A percentile compares a stretch with the other conserved stretches of the same genome.
phyloP scores from a whole-genome alignment of 2,797 vertebrate genomes.

The Austrolebias charrua region DNA sequence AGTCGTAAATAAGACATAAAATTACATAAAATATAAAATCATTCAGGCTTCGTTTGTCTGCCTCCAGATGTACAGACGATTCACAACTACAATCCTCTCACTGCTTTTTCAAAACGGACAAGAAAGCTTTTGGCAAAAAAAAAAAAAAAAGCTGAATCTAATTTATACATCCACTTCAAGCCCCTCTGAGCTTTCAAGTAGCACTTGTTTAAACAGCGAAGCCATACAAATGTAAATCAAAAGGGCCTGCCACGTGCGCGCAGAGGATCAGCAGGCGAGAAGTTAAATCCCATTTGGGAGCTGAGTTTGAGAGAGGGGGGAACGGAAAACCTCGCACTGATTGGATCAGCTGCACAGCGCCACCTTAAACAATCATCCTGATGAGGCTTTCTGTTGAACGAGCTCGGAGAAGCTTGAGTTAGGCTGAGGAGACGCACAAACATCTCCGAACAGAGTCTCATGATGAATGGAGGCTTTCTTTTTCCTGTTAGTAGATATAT shows the following conservation, averaged over 20 bases:
- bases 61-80: background rate
- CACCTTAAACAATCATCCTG: conserved; percentile 31
- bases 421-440: background rate
- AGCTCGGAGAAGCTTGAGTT: conserved; percentile 14
- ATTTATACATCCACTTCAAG: conserved; percentile 64
- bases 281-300: conserved; percentile 40
- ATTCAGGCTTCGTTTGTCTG: background rate
- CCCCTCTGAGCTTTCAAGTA: conserved; percentile 62
- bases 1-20: too few species aligned
- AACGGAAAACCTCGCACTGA: conserved; percentile 16
- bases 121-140: conserved; percentile 21
- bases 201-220: conserved; percentile 63
- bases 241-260: conserved; percentile 24
- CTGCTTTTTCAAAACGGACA: conserved; percentile 11
- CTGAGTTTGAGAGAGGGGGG: conserved; percentile 31
- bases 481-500: background rate
- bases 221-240: conserved; percentile 67
- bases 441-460: background rate
- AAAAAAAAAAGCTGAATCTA: conserved; percentile 40
- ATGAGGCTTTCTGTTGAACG: conserved; percentile 31
- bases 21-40: too few species aligned
- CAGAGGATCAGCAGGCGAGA: conserved; percentile 34
- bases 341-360: conserved; percentile 31
- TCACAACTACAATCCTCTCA: conserved; percentile 16
- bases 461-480: conserved; percentile 3